These are phyloP conservation scores for Dynastes grantii DNA, from an alignment of 2,888 invertebrate species.

Conservation along the genomic window DNA sequence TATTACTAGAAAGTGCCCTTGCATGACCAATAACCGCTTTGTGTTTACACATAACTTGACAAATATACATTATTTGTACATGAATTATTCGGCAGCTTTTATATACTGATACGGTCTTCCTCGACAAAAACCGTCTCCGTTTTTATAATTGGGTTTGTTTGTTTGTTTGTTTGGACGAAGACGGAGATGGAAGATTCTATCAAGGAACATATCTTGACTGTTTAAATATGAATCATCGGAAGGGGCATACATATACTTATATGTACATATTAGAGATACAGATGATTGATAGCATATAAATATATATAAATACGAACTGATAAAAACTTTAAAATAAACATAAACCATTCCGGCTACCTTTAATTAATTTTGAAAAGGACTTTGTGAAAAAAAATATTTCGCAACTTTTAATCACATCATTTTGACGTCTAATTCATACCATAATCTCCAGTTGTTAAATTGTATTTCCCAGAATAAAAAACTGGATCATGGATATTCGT, in stretches of 20 bases:
- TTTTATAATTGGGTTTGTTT: conserved; percentile 38
- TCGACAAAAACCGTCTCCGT: conserved; percentile 21
- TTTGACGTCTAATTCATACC: not conserved
- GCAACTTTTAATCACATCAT: too few species aligned
- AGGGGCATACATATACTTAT: not conserved
- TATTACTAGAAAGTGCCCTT: conserved; percentile 14
- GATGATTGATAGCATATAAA: conserved; percentile 4
- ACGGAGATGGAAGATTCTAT: conserved; percentile 4
- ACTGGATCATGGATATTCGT: not conserved
- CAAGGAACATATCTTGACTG: conserved; percentile 19
- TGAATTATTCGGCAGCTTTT: conserved; percentile 35
- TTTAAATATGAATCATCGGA: conserved; percentile 22
- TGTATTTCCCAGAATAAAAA: not conserved
- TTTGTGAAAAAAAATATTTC: not conserved
- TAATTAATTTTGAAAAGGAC: not conserved
- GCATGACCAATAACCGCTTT: conserved; percentile 14
- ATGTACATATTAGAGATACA: conserved; percentile 12
- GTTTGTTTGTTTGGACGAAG: conserved; percentile 7
- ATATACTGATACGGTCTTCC: conserved; percentile 1
- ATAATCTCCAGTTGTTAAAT: not conserved
- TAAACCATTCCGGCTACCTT: not conserved
- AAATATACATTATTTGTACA: conserved; percentile 27
- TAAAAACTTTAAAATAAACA: conserved; percentile 5
- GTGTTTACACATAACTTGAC: conserved; percentile 32
- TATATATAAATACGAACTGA: not conserved